phyloP scores from a whole-genome alignment of 2,113 vertebrate genomes.

The Genyomyrus donnyi region DNA sequence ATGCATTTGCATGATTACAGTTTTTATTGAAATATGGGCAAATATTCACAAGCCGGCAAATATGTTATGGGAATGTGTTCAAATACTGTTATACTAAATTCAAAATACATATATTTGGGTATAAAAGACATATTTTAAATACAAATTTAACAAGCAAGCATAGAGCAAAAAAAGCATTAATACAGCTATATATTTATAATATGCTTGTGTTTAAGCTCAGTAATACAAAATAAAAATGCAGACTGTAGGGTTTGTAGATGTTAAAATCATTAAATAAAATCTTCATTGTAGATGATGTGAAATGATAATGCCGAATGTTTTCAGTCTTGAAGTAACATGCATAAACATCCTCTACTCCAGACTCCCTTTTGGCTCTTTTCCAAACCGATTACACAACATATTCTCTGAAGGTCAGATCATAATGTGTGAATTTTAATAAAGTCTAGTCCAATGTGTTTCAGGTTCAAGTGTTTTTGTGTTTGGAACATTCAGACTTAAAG shows the following conservation, averaged over 20 bases:
- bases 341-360: not conserved
- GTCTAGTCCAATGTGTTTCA: not conserved
- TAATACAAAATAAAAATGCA: not conserved
- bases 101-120: slow-evolving; percentile 53
- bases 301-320: not conserved
- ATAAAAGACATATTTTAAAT: slow-evolving; percentile 60
- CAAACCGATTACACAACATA: not conserved
- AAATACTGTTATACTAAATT: slow-evolving; percentile 44
- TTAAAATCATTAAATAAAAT: slow-evolving; percentile 12
- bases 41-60: not conserved
- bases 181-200: not conserved
- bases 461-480: not conserved
- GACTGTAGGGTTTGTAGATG: not conserved
- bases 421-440: not conserved
- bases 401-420: not conserved
- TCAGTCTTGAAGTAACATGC: not conserved
- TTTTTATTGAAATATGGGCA: not conserved
- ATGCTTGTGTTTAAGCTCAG: not conserved
- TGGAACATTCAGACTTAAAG: not conserved
- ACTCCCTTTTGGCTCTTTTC: not conserved
- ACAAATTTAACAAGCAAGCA: not conserved
- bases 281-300: not conserved
- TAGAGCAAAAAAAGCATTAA: not conserved
- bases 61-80: not conserved
- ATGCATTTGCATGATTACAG: not conserved